Percentiles rank a stretch among this genome's conserved stretches.
Conservation (phyloP, 2,113 vertebrate species). For the Epinephelus fuscoguttatus region DNA sequence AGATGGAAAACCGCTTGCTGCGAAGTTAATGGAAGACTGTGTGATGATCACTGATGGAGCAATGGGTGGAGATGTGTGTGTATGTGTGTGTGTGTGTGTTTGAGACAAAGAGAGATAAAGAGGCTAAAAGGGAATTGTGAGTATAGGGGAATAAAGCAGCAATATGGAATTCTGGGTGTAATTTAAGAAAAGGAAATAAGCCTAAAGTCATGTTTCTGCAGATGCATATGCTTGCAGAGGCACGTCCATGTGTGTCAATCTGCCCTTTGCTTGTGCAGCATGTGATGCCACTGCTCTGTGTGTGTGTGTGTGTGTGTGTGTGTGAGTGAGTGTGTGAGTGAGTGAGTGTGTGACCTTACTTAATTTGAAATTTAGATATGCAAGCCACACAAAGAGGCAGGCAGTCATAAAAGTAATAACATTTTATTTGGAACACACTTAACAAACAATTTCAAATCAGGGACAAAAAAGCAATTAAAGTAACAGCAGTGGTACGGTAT, state of each 20-base stretch:
- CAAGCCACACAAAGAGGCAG: slow-evolving; percentile 14
- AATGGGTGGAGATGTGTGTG: slow-evolving; percentile 56
- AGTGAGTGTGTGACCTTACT: slow-evolving; percentile 6
- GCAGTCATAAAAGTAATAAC: slow-evolving; percentile 49
- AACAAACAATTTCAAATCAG: slow-evolving; percentile 60
- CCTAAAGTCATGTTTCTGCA: slow-evolving; percentile 38
- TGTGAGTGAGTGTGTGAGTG: no score
- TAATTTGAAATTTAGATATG: slow-evolving; percentile 47
- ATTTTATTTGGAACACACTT: slow-evolving; percentile 60
- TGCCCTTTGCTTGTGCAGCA: slow-evolving; percentile 37
- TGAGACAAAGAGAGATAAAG: slow-evolving; percentile 13
- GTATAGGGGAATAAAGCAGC: slow-evolving; percentile 5
- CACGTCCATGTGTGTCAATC: slow-evolving; percentile 25
- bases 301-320: neutral
- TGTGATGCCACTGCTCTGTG: slow-evolving; percentile 22
- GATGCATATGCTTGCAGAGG: slow-evolving; percentile 34
- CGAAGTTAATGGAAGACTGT: slow-evolving; percentile 83
- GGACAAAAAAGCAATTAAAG: slow-evolving; percentile 58
- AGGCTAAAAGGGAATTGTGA: neutral
- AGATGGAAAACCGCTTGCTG: slow-evolving; percentile 77
- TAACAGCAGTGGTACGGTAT: slow-evolving; percentile 12
- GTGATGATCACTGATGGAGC: slow-evolving; percentile 79
- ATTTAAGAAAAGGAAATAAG: slow-evolving; percentile 42
- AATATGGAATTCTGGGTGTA: slow-evolving; percentile 43
- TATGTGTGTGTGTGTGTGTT: slow-evolving; percentile 30